Evolutionary conservation across 2,888 invertebrate genomes (phyloP).

Genomic region (Arrhopalites spinosus): DNA sequence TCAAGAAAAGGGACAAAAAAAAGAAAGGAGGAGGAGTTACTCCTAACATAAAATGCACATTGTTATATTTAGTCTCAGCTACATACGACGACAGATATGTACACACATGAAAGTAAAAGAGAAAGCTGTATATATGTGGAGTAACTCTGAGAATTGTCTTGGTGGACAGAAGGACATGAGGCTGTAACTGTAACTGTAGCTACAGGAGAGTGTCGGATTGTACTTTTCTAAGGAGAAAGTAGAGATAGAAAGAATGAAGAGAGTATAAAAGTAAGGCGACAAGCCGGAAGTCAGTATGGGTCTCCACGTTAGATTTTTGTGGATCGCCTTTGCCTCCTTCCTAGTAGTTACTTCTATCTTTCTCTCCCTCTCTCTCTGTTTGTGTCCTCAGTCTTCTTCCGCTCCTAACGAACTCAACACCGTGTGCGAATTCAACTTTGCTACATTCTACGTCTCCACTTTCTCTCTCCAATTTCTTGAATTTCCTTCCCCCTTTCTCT

Average conservation of each 20-base stretch:
- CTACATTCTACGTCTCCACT: slow-evolving; percentile 9
- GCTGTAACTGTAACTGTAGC: background rate
- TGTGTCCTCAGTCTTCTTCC: background rate
- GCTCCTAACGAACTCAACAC: slow-evolving; percentile 35
- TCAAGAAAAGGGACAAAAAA: background rate
- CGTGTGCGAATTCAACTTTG: slow-evolving; percentile 27
- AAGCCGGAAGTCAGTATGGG: background rate
- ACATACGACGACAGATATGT: too few species aligned
- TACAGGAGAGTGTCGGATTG: background rate
- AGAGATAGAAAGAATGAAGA: slow-evolving; percentile 1
- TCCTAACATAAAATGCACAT: background rate
- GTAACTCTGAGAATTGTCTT: slow-evolving; percentile 10
- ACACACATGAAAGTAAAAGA: background rate
- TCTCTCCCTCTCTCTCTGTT: too few species aligned
- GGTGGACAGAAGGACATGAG: slow-evolving; percentile 3
- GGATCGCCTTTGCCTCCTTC: too few species aligned
- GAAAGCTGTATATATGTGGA: too few species aligned
- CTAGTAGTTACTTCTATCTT: too few species aligned
- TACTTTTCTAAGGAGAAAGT: background rate
- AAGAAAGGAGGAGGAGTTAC: background rate
- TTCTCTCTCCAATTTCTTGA: slow-evolving; percentile 26
- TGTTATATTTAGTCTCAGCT: too few species aligned
- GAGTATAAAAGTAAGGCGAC: too few species aligned
- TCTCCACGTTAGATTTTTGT: too few species aligned
- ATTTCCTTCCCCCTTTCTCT: slow-evolving; percentile 16